Percentiles rank a stretch among this genome's conserved stretches.
Evolutionary conservation across 2,113 vertebrate genomes (phyloP).

Genomic region (Solea solea): DNA sequence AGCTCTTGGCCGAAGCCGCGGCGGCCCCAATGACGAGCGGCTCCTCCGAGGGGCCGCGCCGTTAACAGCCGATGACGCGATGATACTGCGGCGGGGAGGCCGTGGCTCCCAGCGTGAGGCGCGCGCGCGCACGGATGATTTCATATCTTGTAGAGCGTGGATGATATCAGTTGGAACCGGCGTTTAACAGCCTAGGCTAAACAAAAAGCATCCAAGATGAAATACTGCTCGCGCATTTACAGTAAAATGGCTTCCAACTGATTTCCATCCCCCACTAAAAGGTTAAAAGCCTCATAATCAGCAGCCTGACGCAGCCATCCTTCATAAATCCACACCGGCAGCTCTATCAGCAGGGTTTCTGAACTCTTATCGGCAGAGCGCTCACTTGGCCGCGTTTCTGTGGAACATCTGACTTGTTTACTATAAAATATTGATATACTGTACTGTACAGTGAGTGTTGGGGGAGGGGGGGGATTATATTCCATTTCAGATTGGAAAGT

Average conservation of each 20-base stretch:
- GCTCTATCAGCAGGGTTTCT: constrained; percentile 34
- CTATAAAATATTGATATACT: constrained; percentile 28
- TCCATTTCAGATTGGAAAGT: constrained; percentile 16
- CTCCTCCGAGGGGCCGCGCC: constrained; percentile 4
- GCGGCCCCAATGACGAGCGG: neutral
- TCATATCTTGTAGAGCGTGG: constrained; percentile 41
- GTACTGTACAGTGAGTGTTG: constrained; percentile 9
- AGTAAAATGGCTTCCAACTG: constrained; percentile 26
- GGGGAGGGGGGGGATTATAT: constrained; percentile 11
- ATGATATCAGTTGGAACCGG: constrained; percentile 28
- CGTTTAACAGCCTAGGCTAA: neutral
- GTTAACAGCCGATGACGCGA: constrained; percentile 44
- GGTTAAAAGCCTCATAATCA: constrained; percentile 33
- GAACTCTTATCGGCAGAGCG: constrained; percentile 32
- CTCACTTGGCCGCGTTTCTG: constrained; percentile 19
- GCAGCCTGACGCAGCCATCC: constrained; percentile 5
- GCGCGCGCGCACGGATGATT: constrained; percentile 35
- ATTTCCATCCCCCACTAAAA: constrained; percentile 36
- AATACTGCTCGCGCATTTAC: constrained; percentile 16
- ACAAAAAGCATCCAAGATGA: neutral
- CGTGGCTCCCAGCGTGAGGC: constrained; percentile 23
- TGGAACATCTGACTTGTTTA: constrained; percentile 49
- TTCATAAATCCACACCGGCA: constrained; percentile 49
- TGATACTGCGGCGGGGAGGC: constrained; percentile 12
- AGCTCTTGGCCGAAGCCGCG: constrained; percentile 14